Evolutionary conservation across 1,140 invertebrate genomes (phyloP), one percentile per base, ranked within the genome.

Genomic region (Leptinotarsa defecta): DNA sequence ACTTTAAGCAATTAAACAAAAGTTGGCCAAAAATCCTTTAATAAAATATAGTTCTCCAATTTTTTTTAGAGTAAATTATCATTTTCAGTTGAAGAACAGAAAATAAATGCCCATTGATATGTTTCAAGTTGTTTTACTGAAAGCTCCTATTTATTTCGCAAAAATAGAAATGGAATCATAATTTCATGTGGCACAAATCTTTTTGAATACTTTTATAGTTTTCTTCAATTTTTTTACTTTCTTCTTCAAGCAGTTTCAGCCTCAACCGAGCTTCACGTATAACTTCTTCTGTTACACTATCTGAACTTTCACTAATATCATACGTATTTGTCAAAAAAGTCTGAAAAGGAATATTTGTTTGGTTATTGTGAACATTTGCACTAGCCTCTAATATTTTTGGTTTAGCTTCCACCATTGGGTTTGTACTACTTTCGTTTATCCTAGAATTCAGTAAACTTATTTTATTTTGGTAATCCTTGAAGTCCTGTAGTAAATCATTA

Each of bases 171-270:
- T 0, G 11, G 2, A 65, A 65, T 65, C 1, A 65, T 24, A 65
- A 65, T 5, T 65, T 65, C n/a, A 34, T 65, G 64, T 65, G 8
- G 20, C 11, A 5, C n/a, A 57, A 57, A 57, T 22, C 64, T 20
- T 24, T 13, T 4, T 71, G 69, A n/a, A 17, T 57, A 64, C 27
- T 73, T 22, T 65, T 73, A 49, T 17, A 65, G 20, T 48, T 64
- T 19, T 73, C 63, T 73, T 64, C 71, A 22, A 73, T 19, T 64
- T 64, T 52, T 20, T 65, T 22, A 34, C n/a, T 73, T 48, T 73
- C 71, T 43, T 73, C 71, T 73, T 73, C 71, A 19, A 73, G 63
- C 8, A 65, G 13, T 73, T 73, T 34, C 20, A 73, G n/a, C 63
- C 24, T 65, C 43, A 34, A n/a, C 13, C 71, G 71, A 8, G 61